Evolutionary conservation across 2,113 vertebrate genomes (phyloP).

Genomic region (Solea senegalensis): DNA sequence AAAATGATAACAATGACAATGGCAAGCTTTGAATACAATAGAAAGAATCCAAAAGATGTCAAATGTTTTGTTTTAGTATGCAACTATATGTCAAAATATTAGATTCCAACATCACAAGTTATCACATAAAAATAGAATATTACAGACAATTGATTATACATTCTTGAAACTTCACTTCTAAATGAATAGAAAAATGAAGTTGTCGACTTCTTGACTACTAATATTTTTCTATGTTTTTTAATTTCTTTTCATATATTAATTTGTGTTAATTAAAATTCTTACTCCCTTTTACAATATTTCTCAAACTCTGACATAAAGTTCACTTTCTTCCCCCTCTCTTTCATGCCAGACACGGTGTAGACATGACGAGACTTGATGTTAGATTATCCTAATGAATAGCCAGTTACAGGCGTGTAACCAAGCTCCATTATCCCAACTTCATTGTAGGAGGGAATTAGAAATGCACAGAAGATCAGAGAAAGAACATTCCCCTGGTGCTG

Average conservation of each 20-base stretch:
- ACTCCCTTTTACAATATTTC: not conserved
- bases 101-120: not conserved
- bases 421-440: conserved; percentile 57
- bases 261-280: not conserved
- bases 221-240: not conserved
- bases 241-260: not conserved
- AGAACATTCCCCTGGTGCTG: conserved; percentile 37
- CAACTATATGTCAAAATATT: too few relatives aligned
- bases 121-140: not conserved
- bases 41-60: not conserved
- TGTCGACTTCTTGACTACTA: not conserved
- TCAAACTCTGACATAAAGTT: conserved; percentile 13
- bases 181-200: not conserved
- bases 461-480: conserved; percentile 63
- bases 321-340: not conserved
- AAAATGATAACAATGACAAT: not conserved
- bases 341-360: conserved; percentile 55
- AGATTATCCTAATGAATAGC: conserved; percentile 63
- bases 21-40: not conserved
- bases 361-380: conserved; percentile 70
- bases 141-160: not conserved
- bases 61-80: not conserved
- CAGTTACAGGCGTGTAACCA: conserved; percentile 58
- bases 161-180: not conserved
- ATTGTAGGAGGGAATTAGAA: conserved; percentile 43